Base-by-base conservation (phyloP, 2,113 vertebrate species). In the Alethe castanea region DNA sequence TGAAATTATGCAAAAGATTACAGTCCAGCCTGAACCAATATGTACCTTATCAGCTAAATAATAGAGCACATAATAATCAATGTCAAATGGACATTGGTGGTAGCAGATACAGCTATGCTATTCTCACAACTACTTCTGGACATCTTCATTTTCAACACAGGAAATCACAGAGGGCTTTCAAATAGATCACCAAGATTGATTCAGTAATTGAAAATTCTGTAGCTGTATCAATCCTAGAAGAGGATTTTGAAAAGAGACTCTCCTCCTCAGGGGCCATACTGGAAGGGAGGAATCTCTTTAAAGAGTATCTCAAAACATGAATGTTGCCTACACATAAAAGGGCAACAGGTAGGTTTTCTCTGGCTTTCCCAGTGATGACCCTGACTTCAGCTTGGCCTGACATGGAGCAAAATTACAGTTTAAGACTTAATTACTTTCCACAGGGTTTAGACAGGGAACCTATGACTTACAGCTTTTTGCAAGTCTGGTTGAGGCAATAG, bases 1-100 rank as follows among this genome's bases (percentile, higher is more conserved):
- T 76, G 65, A 94, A 97, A 95, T 96, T 96, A 93, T 90, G 66
- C 92, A 82, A 90, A 86, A 93, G 65, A 92, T 94, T 94, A 45
- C 42, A 38, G 86, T 81, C 90, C 59, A 62, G 31, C 29, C 71
- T 69, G 61, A 78, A 81, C 70, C 66, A 81, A 64, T 73, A 88
- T 50, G 74, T 86, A 94, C 74, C 62, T 77, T 96, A 96, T 95
- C 72, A 86, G 69, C 53, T 86, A 73, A 95, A 95, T 59, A 96
- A 93, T 80, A 81, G 81, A 72, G 25, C 74, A 76, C 40, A 48
- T 65, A 89, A 95, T 88, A 89, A 88, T 88, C 86, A 88, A 53
- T 79, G 91, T 91, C 78, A 95, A 95, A 96, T 80, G 85, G 81
- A 86, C 86, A 92, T 60, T 65, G 66, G 60, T 57, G 17, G 36